Conservation (phyloP, 2,797 vertebrate genomes). For the Mormyrops attenuatus region DNA sequence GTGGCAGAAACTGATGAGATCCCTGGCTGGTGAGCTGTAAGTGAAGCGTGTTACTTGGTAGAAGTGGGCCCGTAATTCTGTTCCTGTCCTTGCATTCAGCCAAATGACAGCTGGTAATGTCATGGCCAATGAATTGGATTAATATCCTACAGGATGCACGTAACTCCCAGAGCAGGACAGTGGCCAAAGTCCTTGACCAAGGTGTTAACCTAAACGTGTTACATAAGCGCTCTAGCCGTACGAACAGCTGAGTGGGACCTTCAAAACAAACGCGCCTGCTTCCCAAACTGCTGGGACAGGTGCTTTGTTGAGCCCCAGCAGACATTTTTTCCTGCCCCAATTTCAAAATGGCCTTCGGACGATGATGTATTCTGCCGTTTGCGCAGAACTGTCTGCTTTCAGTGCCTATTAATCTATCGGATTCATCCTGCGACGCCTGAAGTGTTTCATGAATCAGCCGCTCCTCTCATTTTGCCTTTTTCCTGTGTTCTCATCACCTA, state of each 20-base stretch:
- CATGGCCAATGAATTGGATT: neutral
- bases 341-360: neutral
- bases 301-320: neutral
- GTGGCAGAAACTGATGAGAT: neutral
- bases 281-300: neutral
- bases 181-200: constrained; percentile 1
- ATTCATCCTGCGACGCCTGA: neutral
- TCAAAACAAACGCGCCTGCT: neutral
- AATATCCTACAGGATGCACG: constrained; percentile 16
- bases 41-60: constrained; percentile 71
- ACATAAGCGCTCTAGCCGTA: neutral
- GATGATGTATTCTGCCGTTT: neutral
- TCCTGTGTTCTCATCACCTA: neutral
- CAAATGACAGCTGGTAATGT: neutral
- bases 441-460: neutral
- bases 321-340: neutral
- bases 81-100: constrained; percentile 57
- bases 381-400: neutral
- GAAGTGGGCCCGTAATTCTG: constrained; percentile 63
- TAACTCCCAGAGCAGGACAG: constrained; percentile 27
- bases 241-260: neutral
- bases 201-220: constrained; percentile 1
- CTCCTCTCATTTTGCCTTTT: neutral
- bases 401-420: neutral
- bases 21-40: constrained; percentile 25